Evolutionary conservation across 2,797 vertebrate genomes (phyloP).

Genomic region (Phataginus tricuspis): DNA sequence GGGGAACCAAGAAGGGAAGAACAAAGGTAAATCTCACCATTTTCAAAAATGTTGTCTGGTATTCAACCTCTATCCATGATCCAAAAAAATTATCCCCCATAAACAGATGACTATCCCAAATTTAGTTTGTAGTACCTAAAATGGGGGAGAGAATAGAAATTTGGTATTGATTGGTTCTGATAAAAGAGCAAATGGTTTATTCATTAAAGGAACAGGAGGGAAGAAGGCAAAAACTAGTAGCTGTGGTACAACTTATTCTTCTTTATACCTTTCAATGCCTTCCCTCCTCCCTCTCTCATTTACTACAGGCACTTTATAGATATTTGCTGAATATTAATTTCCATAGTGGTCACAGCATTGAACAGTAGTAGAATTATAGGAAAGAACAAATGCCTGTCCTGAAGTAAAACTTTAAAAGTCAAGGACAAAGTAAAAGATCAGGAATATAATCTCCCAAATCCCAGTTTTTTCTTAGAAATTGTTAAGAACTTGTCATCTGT

Average conservation of each 20-base stretch:
- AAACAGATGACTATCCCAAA: not conserved
- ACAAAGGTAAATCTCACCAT: not conserved
- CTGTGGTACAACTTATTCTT: not conserved
- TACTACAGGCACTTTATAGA: not conserved
- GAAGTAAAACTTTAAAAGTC: not conserved
- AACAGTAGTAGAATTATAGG: not conserved
- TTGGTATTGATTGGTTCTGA: not conserved
- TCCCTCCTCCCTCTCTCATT: not conserved
- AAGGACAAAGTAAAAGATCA: constrained; percentile 20
- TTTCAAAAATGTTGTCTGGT: not conserved
- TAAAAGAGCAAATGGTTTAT: not conserved
- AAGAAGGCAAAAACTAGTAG: not conserved
- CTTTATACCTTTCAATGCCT: not conserved
- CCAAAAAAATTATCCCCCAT: not conserved
- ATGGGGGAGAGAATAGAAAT: not conserved
- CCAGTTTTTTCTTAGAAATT: not conserved
- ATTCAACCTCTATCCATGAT: not conserved
- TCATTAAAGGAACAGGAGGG: not conserved
- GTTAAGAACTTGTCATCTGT: not conserved
- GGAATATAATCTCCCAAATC: not conserved
- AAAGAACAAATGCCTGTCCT: not conserved
- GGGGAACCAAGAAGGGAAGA: not conserved
- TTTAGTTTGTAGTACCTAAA: not conserved
- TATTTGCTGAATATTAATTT: not conserved
- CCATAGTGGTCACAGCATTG: not conserved